Evolutionary conservation across 2,888 invertebrate genomes (phyloP), one percentile per base, ranked within the genome.

Genomic region (Ceriagrion tenellum): DNA sequence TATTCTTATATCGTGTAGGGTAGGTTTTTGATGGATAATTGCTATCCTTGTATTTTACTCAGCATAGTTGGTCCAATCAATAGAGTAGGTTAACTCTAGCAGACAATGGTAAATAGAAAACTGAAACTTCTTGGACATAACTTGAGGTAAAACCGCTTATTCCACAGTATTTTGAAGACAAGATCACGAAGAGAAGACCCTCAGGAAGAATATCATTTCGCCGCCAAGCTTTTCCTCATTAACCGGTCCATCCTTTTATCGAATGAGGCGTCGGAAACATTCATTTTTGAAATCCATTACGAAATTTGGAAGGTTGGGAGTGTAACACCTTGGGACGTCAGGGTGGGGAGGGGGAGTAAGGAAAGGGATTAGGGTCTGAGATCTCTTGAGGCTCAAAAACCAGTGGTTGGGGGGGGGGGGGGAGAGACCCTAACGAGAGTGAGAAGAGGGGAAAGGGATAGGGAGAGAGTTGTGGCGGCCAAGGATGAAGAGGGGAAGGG

Each of bases 281-380:
- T 89, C 55, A 55, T 89, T 89, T 89, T 55, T 89, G 55, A 89
- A 89, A 55, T 89, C 89, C 89, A 89, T 89, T 55, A 89, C 89
- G 55, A 55, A 47, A 89, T 89, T 55, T 55, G 89, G 59, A 59
- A 55, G 81, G 81, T n/a, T 20, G 26, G n/a, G 23, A 69, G 69
- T 35, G 81, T 89, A 89, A 89, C 89, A 89, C 89, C 20, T 89
- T n/a, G 55, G 55, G 55, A 4, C 89, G 89, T 40, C 2, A 59
- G 13, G 59, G 12, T 6, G 59, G 59, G 16, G 47, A 16, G 59
- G 20, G 20, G 12, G 59, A 59, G 13, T 3, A 35, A 47, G 47
- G 13, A 16, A 89, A 23, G 89, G 55, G n/a, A 55, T 89, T 47
- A 47, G 55, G 23, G 55, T 23, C 55, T 18, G 23, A n/a, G 89